These are phyloP conservation scores for Galbula dea DNA, from an alignment of 2,113 vertebrate genomes.

Conservation along the genomic window DNA sequence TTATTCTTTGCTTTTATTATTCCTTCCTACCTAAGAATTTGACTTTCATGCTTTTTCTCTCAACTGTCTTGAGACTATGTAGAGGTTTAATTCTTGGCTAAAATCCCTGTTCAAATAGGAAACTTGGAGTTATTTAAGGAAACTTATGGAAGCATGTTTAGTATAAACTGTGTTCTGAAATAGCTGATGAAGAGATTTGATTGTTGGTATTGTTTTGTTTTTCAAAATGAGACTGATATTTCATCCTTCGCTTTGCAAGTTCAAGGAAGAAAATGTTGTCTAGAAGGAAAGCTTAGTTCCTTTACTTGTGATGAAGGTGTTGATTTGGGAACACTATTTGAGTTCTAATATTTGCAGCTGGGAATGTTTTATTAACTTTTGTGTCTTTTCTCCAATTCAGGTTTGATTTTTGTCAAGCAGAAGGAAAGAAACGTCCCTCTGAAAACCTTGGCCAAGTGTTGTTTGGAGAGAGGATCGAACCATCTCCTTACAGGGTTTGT, in stretches of 20 bases:
- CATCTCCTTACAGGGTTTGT: constrained; percentile 94
- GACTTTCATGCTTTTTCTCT: background rate
- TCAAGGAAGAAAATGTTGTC: background rate
- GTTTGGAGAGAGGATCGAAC: constrained; percentile 96
- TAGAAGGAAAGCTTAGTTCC: background rate
- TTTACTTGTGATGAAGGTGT: background rate
- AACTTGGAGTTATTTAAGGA: background rate
- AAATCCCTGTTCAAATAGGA: background rate
- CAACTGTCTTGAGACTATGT: background rate
- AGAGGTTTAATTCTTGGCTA: background rate
- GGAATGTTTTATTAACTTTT: background rate
- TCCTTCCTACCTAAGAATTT: background rate
- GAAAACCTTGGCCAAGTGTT: constrained; percentile 98
- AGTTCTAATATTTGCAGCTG: background rate
- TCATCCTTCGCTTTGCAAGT: background rate
- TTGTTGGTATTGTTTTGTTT: background rate
- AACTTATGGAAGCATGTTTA: background rate
- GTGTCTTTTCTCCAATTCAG: constrained; percentile 65
- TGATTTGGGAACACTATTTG: background rate
- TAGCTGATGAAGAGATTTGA: background rate
- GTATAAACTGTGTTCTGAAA: background rate
- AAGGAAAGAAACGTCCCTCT: constrained; percentile 86
- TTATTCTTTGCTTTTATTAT: background rate
- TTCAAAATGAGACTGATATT: background rate
- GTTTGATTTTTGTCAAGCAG: constrained; percentile 95